These are phyloP conservation scores for Drosophila grimshawi DNA, from an alignment of 1,140 invertebrate species.

Conservation along the genomic window DNA sequence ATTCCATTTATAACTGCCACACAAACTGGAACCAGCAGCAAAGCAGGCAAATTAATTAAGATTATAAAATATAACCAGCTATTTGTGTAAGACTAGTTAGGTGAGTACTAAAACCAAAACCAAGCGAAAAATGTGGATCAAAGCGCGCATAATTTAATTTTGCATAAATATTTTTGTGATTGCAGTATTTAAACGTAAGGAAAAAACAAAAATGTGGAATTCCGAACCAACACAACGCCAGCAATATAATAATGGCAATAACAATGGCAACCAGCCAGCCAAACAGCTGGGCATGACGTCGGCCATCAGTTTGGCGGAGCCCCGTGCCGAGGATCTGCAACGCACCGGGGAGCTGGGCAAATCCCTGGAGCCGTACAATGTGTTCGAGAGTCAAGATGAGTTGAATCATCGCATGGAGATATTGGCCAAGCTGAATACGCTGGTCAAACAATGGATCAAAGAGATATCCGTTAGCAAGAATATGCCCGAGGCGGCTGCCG, in stretches of 20 bases:
- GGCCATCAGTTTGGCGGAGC: slow-evolving; percentile 94
- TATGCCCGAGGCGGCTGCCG: slow-evolving; percentile 93
- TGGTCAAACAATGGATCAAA: slow-evolving; percentile 97
- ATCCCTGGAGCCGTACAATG: slow-evolving; percentile 93
- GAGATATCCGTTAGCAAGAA: slow-evolving; percentile 94
- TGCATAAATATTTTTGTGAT: neutral
- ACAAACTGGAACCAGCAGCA: slow-evolving; percentile 9
- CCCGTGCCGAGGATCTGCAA: slow-evolving; percentile 93
- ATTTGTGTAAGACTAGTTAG: slow-evolving; percentile 66
- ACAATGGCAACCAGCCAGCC: slow-evolving; percentile 57
- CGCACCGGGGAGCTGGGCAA: slow-evolving; percentile 94
- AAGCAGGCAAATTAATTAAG: slow-evolving; percentile 65
- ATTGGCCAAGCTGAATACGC: slow-evolving; percentile 92
- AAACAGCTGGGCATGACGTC: slow-evolving; percentile 95
- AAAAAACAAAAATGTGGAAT: slow-evolving; percentile 77
- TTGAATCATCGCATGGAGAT: slow-evolving; percentile 95
- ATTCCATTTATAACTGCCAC: slow-evolving; percentile 63
- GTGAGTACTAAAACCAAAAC: slow-evolving; percentile 23
- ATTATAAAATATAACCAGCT: slow-evolving; percentile 36
- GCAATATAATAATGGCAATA: slow-evolving; percentile 67
- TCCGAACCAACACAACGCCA: slow-evolving; percentile 74
- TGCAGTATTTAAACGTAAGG: slow-evolving; percentile 57
- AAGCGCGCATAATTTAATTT: neutral
- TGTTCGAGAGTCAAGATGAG: slow-evolving; percentile 96
- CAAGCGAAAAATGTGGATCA: neutral